These are phyloP conservation scores for Agriopis aurantiaria DNA, from an alignment of 2,888 invertebrate genomes.

Conservation along the genomic window DNA sequence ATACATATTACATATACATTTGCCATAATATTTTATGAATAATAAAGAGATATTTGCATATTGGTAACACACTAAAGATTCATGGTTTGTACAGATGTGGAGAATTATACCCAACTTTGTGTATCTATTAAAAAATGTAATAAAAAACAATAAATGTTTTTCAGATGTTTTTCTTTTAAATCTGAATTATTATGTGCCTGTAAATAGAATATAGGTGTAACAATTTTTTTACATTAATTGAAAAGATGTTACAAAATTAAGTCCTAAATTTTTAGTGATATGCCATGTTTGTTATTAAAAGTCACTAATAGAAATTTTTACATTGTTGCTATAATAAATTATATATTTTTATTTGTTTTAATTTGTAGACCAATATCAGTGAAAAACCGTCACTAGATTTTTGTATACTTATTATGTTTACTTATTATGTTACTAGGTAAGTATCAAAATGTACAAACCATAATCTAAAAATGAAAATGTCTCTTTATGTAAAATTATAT, in stretches of 20 bases:
- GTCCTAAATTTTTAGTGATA: background rate
- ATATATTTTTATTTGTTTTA: conserved; percentile 6
- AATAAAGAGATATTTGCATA: conserved; percentile 32
- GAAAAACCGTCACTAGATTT: background rate
- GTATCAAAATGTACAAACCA: conserved; percentile 19
- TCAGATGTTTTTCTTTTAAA: background rate
- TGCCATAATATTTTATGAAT: conserved; percentile 9
- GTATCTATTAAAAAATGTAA: background rate
- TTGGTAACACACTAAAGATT: background rate
- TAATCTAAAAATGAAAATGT: conserved; percentile 31
- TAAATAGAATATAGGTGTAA: background rate
- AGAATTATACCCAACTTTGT: conserved; percentile 5
- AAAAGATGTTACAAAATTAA: background rate
- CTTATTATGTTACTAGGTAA: conserved; percentile 3
- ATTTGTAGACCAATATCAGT: conserved; percentile 10
- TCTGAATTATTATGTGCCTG: background rate
- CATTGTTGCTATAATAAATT: background rate
- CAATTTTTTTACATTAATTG: background rate
- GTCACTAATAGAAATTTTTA: background rate
- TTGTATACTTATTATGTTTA: too few relatives aligned
- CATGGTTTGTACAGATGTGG: conserved; percentile 39
- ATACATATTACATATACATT: background rate
- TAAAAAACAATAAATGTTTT: background rate
- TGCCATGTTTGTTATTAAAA: conserved; percentile 1
- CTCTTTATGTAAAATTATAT: conserved; percentile 22